Percentiles rank a stretch among this genome's conserved stretches.
Conservation (phyloP, 2,113 vertebrate species). For the Nycticryphes semicollaris region DNA sequence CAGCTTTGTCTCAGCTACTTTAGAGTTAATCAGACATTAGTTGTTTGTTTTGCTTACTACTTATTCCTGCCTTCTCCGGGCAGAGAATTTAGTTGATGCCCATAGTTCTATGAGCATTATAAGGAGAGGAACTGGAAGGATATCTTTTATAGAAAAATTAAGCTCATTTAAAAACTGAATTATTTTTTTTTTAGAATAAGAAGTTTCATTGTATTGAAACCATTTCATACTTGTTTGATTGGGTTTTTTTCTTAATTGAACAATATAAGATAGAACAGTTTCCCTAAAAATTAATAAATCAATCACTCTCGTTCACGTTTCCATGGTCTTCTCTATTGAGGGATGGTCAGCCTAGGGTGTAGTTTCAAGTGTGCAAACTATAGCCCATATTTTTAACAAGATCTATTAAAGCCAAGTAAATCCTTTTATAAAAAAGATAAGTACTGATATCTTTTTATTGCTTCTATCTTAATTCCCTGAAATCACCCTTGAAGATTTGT, state of each 20-base stretch:
- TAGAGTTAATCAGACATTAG: neutral
- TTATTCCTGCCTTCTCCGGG: neutral
- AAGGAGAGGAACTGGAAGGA: neutral
- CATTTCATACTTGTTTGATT: neutral
- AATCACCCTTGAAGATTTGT: neutral
- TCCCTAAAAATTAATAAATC: neutral
- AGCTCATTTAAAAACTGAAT: neutral
- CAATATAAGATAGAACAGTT: neutral
- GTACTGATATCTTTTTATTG: neutral
- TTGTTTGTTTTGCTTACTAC: neutral
- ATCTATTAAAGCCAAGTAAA: neutral
- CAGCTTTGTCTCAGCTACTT: neutral
- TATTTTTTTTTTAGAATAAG: neutral
- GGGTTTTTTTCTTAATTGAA: neutral
- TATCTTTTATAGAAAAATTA: neutral
- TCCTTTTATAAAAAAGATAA: neutral
- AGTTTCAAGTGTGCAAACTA: neutral
- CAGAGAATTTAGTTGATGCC: neutral
- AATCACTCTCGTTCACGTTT: neutral
- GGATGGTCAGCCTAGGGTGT: neutral
- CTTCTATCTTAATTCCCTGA: neutral
- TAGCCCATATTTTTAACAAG: neutral
- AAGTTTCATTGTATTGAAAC: neutral
- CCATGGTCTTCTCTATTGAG: neutral
- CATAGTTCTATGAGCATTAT: neutral